Evolutionary conservation across 37 sponge, comb jelly and placozoan species (phyloP), one percentile per base, ranked within the genome.

Genomic region (Diacarnus erythraeanus): DNA sequence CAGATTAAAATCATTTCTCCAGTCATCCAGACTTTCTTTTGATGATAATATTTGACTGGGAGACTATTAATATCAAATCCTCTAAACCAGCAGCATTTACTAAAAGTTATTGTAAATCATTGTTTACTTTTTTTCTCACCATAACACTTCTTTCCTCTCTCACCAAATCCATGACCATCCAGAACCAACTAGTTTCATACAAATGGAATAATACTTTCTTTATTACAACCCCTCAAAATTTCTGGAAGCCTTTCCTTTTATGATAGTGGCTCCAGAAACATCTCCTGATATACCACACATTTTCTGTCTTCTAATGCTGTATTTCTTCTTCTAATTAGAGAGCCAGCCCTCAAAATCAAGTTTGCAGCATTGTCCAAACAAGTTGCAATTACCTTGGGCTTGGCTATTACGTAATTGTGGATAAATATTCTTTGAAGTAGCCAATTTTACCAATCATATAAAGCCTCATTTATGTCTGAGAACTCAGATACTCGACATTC

Each of bases 341-440:
- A 88, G 64, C 89, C 89, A 89, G 21, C 89, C 89, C 72, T 89
- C 80, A 71, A 90, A 90, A 34, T 85, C 86, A n/a, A n/a, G n/a
- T n/a, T n/a, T n/a, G n/a, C n/a, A 47, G 71, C 40, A 23, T 65
- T 71, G 23, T 54, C 63, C 35, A 90, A 59, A 30, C 63, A 38
- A 15, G 22, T 78, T 64, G 79, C 80, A 73, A 90, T 90, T 75
- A 15, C 80, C 47, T 80, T 90, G 38, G 82, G 86, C 59, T 90
- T 80, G 36, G 61, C 90, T 60, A 27, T 40, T 27, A 84, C 42
- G 78, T 21, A 80, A 76, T 39, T 18, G 59, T 39, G 80, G 80
- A 64, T 86, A 79, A 47, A 80, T 71, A 69, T 87, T 80, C 18
- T 72, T 70, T 29, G 76, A 74, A 18, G 38, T 23, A 23, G 87